phyloP scores from a whole-genome alignment of 2,888 invertebrate genomes.

The Leptinotarsa juncta region DNA sequence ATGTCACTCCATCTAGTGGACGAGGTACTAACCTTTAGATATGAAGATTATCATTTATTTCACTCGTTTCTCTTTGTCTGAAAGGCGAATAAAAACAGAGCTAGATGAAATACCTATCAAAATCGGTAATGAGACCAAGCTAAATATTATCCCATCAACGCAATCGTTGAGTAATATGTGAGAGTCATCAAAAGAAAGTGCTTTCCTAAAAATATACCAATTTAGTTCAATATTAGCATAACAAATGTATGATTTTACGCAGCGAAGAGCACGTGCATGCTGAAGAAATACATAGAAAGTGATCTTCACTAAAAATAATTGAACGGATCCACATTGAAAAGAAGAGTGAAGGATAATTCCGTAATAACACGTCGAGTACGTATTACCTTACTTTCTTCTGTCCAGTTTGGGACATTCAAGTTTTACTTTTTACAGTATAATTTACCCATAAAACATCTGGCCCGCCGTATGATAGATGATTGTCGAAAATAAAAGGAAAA shows the following conservation, averaged over 20 bases:
- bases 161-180: background rate
- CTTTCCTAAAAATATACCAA: slow-evolving; percentile 1
- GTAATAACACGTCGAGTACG: background rate
- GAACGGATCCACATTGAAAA: slow-evolving; percentile 4
- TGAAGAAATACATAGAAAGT: slow-evolving; percentile 21
- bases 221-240: slow-evolving; percentile 25
- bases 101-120: no score
- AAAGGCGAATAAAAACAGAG: no score
- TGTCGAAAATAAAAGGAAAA: background rate
- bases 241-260: slow-evolving; percentile 15
- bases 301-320: slow-evolving; percentile 10
- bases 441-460: slow-evolving; percentile 1
- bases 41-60: no score
- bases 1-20: background rate
- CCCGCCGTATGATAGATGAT: background rate
- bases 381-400: slow-evolving; percentile 6
- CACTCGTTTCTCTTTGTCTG: no score
- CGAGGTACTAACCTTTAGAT: no score
- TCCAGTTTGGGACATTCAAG: background rate
- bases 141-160: background rate
- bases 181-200: slow-evolving; percentile 1
- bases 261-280: slow-evolving; percentile 1
- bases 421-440: background rate
- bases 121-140: background rate
- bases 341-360: background rate